These are phyloP conservation scores for Orchesellides sinensis DNA, from an alignment of 2,888 invertebrate genomes.

Conservation along the genomic window DNA sequence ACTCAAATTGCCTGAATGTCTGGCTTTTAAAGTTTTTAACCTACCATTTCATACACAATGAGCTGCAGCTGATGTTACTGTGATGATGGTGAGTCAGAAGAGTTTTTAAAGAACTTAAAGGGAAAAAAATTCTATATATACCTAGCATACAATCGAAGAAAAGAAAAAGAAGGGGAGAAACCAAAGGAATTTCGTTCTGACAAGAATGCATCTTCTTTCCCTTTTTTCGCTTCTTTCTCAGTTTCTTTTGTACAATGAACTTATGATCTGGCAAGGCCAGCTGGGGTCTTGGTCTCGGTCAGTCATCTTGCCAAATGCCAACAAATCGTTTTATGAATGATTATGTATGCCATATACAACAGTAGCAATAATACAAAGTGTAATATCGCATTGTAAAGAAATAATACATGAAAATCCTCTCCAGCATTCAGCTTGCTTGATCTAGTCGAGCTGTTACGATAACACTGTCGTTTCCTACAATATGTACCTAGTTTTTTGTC, in stretches of 20 bases:
- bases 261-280: constrained; percentile 20
- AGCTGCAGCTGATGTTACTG: constrained; percentile 42
- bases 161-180: constrained; percentile 30
- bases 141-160: constrained; percentile 6
- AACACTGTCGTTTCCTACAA: no score
- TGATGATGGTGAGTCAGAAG: constrained; percentile 27
- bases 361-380: no score
- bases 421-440: no score
- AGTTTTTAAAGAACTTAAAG: no score
- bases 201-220: constrained; percentile 27
- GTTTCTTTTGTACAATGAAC: not conserved
- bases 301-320: constrained; percentile 40
- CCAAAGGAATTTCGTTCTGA: constrained; percentile 17
- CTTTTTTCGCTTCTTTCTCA: not conserved
- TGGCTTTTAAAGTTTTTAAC: constrained; percentile 27
- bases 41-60: constrained; percentile 22
- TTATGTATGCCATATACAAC: no score
- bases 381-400: constrained; percentile 12
- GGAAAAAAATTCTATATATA: no score
- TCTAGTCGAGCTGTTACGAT: no score
- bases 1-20: constrained; percentile 25
- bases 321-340: constrained; percentile 31
- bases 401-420: no score
- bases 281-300: constrained; percentile 46
- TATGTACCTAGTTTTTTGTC: constrained; percentile 46